Conservation (phyloP, 2,113 vertebrate genomes). For the Boleophthalmus pectinirostris region DNA sequence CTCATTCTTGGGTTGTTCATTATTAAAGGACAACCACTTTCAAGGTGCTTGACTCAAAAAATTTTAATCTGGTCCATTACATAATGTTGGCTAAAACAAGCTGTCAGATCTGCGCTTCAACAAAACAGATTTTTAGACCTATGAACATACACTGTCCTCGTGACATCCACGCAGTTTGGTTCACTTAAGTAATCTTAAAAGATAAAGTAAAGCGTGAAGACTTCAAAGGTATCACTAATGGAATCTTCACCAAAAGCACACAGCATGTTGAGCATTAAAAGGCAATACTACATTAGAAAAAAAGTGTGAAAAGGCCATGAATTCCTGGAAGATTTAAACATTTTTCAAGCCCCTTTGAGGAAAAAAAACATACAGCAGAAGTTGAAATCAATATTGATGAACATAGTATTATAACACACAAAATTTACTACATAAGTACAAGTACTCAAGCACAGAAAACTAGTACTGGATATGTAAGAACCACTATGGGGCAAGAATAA, state of each 20-base stretch:
- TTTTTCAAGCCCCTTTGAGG: neutral
- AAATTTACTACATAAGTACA: conserved; percentile 23
- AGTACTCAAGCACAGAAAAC: too few species aligned
- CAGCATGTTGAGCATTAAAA: neutral
- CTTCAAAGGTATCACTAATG: conserved; percentile 1
- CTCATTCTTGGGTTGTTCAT: neutral
- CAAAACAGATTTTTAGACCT: too few species aligned
- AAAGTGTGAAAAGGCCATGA: neutral
- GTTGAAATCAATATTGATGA: neutral
- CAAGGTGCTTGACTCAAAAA: neutral
- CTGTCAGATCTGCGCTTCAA: neutral
- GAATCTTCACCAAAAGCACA: neutral
- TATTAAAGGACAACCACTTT: neutral
- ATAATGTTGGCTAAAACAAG: neutral
- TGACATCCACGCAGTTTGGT: neutral
- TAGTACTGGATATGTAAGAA: conserved; percentile 10
- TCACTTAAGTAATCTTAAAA: neutral
- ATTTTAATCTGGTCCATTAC: neutral
- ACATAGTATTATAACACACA: neutral
- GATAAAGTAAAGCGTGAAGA: neutral
- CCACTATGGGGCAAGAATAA: neutral
- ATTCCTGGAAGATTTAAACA: neutral
- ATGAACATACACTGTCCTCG: neutral
- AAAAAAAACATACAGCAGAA: neutral
- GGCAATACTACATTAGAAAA: neutral